Conservation (phyloP, 2,888 invertebrate genomes). For the Caenorhabditis drosophilae region DNA sequence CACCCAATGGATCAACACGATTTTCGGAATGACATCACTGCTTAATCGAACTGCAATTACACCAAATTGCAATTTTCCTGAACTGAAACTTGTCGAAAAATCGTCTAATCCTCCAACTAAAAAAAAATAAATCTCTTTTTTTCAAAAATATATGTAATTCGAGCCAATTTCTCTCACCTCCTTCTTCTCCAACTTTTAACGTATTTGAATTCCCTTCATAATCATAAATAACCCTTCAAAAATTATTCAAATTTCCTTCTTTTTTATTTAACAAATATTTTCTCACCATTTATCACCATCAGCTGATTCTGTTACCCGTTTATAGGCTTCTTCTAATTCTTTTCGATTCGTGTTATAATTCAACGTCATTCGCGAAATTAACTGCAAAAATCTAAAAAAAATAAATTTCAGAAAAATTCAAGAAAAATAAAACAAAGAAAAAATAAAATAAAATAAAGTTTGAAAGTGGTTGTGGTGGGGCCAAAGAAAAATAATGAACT, state of each 20-base stretch:
- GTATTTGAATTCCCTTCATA: conserved; percentile 65
- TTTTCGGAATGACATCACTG: conserved; percentile 54
- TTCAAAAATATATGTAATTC: background rate
- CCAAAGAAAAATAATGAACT: no score
- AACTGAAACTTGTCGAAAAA: conserved; percentile 51
- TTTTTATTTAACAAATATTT: background rate
- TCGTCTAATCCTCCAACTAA: conserved; percentile 63
- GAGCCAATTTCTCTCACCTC: conserved; percentile 49
- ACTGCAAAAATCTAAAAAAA: background rate
- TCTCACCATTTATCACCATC: conserved; percentile 43
- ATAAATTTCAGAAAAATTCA: background rate
- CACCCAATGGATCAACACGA: conserved; percentile 67
- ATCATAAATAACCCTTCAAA: conserved; percentile 59
- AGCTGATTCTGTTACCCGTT: conserved; percentile 39
- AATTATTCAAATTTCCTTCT: background rate
- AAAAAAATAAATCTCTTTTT: no score
- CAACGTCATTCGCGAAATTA: conserved; percentile 57
- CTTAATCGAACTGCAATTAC: conserved; percentile 51
- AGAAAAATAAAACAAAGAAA: background rate
- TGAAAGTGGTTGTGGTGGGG: no score
- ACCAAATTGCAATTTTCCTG: conserved; percentile 61
- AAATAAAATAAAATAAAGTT: background rate
- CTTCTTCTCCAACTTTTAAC: conserved; percentile 53
- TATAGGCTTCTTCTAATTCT: conserved; percentile 49
- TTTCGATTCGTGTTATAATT: conserved; percentile 54